Conservation (phyloP, 1,140 invertebrate species). For the Pseudachorutes palmiensis region DNA sequence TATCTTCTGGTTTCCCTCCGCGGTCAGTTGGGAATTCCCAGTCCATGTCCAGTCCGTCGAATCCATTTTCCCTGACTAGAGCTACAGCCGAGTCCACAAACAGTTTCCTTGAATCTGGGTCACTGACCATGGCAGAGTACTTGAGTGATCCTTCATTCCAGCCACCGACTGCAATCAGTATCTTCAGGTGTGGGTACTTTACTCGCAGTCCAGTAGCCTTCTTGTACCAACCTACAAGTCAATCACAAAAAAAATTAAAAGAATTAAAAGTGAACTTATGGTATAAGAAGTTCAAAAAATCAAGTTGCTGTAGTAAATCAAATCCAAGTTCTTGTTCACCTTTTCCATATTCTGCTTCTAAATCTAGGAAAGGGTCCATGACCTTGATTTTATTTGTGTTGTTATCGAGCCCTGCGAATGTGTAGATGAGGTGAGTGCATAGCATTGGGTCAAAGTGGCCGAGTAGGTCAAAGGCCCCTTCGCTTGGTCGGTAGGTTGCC, state of each 20-base stretch:
- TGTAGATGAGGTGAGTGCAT: slow-evolving; percentile 81
- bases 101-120: slow-evolving; percentile 47
- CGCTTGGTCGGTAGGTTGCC: slow-evolving; percentile 60
- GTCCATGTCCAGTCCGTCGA: slow-evolving; percentile 68
- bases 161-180: slow-evolving; percentile 71
- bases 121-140: slow-evolving; percentile 64
- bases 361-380: slow-evolving; percentile 64
- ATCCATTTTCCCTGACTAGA: slow-evolving; percentile 61
- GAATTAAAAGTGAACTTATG: not conserved
- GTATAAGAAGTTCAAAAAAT: slow-evolving; percentile 7
- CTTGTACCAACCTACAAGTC: slow-evolving; percentile 53
- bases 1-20: slow-evolving; percentile 62
- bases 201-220: slow-evolving; percentile 57
- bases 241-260: slow-evolving; percentile 2
- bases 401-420: slow-evolving; percentile 70
- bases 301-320: not conserved
- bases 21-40: slow-evolving; percentile 74
- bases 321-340: slow-evolving; percentile 28
- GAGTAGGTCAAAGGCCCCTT: slow-evolving; percentile 42
- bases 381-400: slow-evolving; percentile 55
- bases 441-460: slow-evolving; percentile 61
- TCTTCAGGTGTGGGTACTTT: slow-evolving; percentile 63
- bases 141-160: slow-evolving; percentile 78
- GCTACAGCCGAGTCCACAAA: slow-evolving; percentile 58
- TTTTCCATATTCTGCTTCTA: slow-evolving; percentile 56